Evolutionary conservation across 2,888 invertebrate genomes (phyloP).

Genomic region (Corbicula japonica): DNA sequence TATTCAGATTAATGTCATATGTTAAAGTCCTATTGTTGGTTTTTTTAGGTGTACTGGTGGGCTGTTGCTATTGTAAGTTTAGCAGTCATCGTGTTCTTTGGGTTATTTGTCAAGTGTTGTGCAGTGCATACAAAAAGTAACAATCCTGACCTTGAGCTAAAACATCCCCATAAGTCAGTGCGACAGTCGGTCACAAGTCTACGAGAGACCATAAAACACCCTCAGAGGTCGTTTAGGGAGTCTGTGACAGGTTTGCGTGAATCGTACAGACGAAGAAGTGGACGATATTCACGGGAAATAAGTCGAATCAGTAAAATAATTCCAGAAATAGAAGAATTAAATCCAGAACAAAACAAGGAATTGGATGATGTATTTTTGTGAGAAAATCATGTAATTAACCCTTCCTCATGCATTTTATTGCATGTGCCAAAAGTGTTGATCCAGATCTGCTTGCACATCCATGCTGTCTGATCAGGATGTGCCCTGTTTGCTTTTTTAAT

Average conservation of each 20-base stretch:
- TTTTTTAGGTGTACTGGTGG: slow-evolving; percentile 43
- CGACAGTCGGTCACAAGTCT: slow-evolving; percentile 30
- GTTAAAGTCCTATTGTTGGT: background rate
- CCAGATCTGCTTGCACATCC: no score
- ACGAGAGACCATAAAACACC: background rate
- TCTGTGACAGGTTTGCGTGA: slow-evolving; percentile 1
- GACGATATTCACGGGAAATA: background rate
- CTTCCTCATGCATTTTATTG: no score
- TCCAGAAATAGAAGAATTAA: slow-evolving; percentile 15
- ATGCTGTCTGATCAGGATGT: no score
- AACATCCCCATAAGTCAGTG: slow-evolving; percentile 35
- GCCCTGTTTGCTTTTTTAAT: no score
- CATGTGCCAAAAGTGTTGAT: no score
- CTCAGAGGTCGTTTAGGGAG: background rate
- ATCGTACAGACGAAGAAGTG: background rate
- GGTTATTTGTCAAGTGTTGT: slow-evolving; percentile 34
- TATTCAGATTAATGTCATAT: no score
- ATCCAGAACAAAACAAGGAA: background rate
- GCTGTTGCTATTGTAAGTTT: slow-evolving; percentile 12
- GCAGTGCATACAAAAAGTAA: slow-evolving; percentile 55
- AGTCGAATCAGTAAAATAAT: background rate
- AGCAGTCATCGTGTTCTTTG: slow-evolving; percentile 17
- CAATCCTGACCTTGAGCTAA: slow-evolving; percentile 36
- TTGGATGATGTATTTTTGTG: slow-evolving; percentile 18
- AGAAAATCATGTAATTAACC: no score